Evolutionary conservation across 2,888 invertebrate genomes (phyloP).

Genomic region (Limnephilus auricula): DNA sequence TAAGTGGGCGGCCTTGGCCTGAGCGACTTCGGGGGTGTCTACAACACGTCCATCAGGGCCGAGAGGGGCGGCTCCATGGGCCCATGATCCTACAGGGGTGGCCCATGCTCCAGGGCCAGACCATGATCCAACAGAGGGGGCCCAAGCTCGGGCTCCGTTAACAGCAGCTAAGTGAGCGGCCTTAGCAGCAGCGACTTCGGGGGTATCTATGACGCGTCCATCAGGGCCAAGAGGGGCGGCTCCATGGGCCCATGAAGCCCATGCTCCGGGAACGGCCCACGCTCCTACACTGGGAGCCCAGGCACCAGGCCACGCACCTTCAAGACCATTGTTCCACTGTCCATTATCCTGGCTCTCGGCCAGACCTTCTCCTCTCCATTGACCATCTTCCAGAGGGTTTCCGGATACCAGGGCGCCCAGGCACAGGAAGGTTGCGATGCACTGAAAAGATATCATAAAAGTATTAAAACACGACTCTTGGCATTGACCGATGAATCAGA

Average conservation of each 20-base stretch:
- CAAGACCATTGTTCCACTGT: neutral
- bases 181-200: conserved; percentile 61
- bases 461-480: no score
- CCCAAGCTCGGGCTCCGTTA: conserved; percentile 50
- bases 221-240: conserved; percentile 56
- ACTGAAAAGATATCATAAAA: no score
- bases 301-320: conserved; percentile 11
- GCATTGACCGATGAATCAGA: no score
- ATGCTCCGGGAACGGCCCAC: conserved; percentile 7
- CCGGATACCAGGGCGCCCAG: conserved; percentile 49
- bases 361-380: conserved; percentile 58
- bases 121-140: conserved; percentile 17
- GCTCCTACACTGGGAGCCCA: conserved; percentile 11
- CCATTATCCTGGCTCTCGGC: conserved; percentile 54
- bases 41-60: conserved; percentile 59
- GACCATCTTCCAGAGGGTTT: conserved; percentile 42
- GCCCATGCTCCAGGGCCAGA: conserved; percentile 12
- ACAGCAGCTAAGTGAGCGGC: conserved; percentile 69
- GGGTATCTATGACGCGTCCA: conserved; percentile 56
- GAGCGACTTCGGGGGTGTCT: conserved; percentile 49
- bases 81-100: neutral
- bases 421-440: conserved; percentile 58
- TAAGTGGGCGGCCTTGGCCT: conserved; percentile 68
- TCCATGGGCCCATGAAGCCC: conserved; percentile 3
- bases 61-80: conserved; percentile 49